Evolutionary conservation across 2,113 vertebrate genomes (phyloP).

Genomic region (Apus apus): DNA sequence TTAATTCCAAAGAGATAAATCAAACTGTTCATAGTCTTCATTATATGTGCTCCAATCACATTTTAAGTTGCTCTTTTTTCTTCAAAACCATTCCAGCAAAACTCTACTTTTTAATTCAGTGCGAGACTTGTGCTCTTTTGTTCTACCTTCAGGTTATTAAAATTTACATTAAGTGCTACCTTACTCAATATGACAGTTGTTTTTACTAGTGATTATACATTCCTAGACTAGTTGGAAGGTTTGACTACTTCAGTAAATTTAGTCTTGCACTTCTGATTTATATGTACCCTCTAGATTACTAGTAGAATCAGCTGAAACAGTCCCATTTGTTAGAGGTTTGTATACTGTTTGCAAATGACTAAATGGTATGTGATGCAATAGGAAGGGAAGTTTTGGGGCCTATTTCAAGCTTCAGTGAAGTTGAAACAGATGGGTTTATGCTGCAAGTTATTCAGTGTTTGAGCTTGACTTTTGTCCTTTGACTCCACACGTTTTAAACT

Average conservation of each 20-base stretch:
- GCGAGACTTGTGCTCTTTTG: not conserved
- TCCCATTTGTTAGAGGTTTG: not conserved
- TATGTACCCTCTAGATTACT: not conserved
- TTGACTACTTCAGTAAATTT: not conserved
- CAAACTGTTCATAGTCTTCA: not conserved
- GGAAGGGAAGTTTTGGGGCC: not conserved
- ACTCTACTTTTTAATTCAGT: not conserved
- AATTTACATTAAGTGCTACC: not conserved
- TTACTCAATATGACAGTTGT: not conserved
- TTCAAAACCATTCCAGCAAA: not conserved
- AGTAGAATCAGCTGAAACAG: not conserved
- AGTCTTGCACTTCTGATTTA: not conserved
- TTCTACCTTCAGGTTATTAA: not conserved
- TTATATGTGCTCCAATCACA: not conserved
- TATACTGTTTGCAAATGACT: not conserved
- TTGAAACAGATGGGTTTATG: not conserved
- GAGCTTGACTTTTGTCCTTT: not conserved
- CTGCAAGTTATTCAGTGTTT: not conserved
- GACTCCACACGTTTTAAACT: not conserved
- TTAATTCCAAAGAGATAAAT: not conserved
- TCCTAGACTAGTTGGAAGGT: not conserved
- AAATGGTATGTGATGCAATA: not conserved
- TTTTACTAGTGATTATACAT: not conserved
- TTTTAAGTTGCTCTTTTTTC: not conserved
- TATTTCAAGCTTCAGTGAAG: not conserved